These are phyloP conservation scores for Zapornia atra DNA, from an alignment of 2,113 vertebrate species.

Conservation along the genomic window DNA sequence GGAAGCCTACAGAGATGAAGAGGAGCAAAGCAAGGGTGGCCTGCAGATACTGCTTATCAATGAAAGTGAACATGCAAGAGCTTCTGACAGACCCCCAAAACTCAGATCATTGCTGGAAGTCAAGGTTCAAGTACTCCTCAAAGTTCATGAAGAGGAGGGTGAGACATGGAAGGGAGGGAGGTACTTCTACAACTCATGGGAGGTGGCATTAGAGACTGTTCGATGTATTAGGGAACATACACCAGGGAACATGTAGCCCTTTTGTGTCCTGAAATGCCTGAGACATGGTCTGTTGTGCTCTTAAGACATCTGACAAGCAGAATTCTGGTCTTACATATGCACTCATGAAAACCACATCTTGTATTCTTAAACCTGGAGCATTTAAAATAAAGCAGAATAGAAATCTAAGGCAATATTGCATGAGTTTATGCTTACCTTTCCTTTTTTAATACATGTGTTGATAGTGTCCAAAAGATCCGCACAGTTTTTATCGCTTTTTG, in stretches of 20 bases:
- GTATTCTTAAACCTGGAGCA: background rate
- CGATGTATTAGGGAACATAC: background rate
- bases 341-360: background rate
- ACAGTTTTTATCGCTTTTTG: conserved; percentile 90
- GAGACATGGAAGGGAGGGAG: background rate
- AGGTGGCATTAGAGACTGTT: background rate
- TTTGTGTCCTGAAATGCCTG: background rate
- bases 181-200: background rate
- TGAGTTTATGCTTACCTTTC: conserved; percentile 81
- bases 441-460: conserved; percentile 92
- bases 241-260: background rate
- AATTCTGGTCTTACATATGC: background rate
- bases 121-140: background rate
- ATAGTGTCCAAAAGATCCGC: conserved; percentile 91
- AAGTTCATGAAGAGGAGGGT: background rate
- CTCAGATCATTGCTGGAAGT: background rate
- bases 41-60: background rate
- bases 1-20: background rate
- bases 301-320: background rate
- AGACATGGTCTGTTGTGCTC: background rate
- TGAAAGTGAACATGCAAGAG: background rate
- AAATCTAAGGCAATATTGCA: background rate
- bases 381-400: background rate
- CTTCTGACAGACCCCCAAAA: background rate
- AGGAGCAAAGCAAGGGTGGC: background rate